phyloP scores from a whole-genome alignment of 2,113 vertebrate species.

The Pithys albifrons region DNA sequence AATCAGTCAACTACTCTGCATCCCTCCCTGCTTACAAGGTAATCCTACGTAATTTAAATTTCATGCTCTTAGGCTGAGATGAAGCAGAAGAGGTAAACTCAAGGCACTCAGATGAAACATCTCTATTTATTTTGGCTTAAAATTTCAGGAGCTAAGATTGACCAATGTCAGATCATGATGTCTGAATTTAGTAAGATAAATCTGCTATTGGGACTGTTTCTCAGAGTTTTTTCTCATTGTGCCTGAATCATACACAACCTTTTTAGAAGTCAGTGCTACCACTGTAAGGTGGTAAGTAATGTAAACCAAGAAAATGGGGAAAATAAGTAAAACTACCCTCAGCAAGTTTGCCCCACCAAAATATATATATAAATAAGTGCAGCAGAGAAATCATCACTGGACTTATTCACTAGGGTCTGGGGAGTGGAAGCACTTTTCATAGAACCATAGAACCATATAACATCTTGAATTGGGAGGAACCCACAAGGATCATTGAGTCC shows the following conservation, averaged over 20 bases:
- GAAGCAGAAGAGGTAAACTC: neutral
- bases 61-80: neutral
- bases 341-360: neutral
- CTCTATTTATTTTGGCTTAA: neutral
- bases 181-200: neutral
- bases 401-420: neutral
- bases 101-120: neutral
- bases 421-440: neutral
- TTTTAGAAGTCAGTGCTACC: neutral
- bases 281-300: neutral
- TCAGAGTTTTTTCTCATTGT: neutral
- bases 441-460: neutral
- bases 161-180: neutral
- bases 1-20: neutral
- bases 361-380: neutral
- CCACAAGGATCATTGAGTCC: neutral
- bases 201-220: neutral
- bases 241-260: neutral
- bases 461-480: neutral
- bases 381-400: neutral
- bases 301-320: neutral
- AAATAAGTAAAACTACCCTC: neutral
- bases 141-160: neutral
- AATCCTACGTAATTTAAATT: neutral
- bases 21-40: neutral